Conservation (phyloP, 1,140 invertebrate species). For the Drosophila orosa region DNA sequence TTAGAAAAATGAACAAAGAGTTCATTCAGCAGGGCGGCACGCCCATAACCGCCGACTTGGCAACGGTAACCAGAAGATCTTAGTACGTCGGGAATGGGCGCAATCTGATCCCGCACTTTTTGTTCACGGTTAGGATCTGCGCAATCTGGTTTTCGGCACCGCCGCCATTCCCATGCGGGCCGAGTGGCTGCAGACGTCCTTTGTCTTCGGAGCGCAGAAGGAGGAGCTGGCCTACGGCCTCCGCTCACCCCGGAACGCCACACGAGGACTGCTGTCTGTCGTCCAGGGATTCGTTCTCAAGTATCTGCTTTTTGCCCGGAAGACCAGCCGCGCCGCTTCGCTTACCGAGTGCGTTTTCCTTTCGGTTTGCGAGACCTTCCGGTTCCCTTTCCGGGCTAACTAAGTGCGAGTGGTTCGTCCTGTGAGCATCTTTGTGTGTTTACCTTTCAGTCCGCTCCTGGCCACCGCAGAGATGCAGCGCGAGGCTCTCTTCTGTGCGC, state of each 20-base stretch:
- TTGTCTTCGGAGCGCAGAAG: conserved; percentile 85
- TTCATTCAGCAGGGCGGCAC: conserved; percentile 85
- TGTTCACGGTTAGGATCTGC: conserved; percentile 83
- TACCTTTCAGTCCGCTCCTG: conserved; percentile 86
- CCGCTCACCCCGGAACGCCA: conserved; percentile 86
- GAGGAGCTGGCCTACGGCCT: conserved; percentile 86
- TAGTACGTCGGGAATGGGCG: neutral
- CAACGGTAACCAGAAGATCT: conserved; percentile 85
- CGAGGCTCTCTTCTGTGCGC: conserved; percentile 88
- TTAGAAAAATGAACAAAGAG: conserved; percentile 71
- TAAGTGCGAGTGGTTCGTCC: conserved; percentile 15
- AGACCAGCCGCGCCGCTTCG: conserved; percentile 48
- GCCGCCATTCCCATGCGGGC: conserved; percentile 86
- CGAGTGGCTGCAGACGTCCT: conserved; percentile 87
- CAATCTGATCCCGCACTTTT: conserved; percentile 4
- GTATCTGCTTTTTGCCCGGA: conserved; percentile 86
- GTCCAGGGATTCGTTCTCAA: conserved; percentile 88
- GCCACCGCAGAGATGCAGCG: conserved; percentile 89
- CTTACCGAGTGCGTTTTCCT: conserved; percentile 59
- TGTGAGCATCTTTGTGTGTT: conserved; percentile 12
- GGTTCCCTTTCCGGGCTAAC: conserved; percentile 10
- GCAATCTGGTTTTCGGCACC: conserved; percentile 86
- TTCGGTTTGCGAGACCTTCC: neutral
- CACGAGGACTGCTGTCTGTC: conserved; percentile 87
- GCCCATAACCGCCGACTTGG: conserved; percentile 88